A percentile compares a stretch with the other conserved stretches of the same genome.
phyloP scores from a whole-genome alignment of 2,797 vertebrate species.

The Sparus aurata region DNA sequence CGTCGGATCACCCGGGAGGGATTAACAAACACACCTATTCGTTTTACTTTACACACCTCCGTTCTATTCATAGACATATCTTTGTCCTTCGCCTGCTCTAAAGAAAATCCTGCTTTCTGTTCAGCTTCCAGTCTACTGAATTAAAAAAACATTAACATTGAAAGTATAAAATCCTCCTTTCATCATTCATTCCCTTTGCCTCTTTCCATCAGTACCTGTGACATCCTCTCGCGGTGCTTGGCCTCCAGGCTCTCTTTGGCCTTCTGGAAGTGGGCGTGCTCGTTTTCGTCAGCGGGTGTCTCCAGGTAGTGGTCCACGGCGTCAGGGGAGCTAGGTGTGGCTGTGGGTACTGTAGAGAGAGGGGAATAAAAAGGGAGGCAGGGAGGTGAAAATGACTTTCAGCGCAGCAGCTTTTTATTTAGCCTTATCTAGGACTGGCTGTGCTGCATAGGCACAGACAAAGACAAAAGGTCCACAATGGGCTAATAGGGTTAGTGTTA shows the following conservation, averaged over 20 bases:
- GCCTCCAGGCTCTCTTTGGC: slow-evolving; percentile 97
- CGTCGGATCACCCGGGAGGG: slow-evolving; percentile 45
- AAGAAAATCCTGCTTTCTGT: not conserved
- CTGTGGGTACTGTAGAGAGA: slow-evolving; percentile 90
- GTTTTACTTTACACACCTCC: slow-evolving; percentile 28
- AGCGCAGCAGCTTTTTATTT: not conserved
- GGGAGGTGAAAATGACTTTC: slow-evolving; percentile 11
- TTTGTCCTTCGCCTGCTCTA: slow-evolving; percentile 3
- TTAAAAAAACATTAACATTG: not conserved
- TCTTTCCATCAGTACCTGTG: slow-evolving; percentile 86
- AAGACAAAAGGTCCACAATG: slow-evolving; percentile 26
- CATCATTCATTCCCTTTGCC: too few relatives aligned
- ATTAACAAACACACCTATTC: slow-evolving; percentile 51
- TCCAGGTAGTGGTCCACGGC: slow-evolving; percentile 97
- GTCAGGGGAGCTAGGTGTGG: slow-evolving; percentile 92
- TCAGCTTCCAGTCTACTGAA: not conserved
- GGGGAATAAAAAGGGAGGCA: not conserved
- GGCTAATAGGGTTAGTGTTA: slow-evolving; percentile 64
- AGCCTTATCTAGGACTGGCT: not conserved
- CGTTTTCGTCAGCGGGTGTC: slow-evolving; percentile 96
- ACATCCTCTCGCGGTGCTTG: slow-evolving; percentile 97
- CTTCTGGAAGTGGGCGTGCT: slow-evolving; percentile 97
- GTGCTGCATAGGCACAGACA: slow-evolving; percentile 21
- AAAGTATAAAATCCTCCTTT: not conserved
- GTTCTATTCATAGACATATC: slow-evolving; percentile 34